Evolutionary conservation across 1,140 invertebrate species (phyloP).

Genomic region (Pachypsylla venusta): DNA sequence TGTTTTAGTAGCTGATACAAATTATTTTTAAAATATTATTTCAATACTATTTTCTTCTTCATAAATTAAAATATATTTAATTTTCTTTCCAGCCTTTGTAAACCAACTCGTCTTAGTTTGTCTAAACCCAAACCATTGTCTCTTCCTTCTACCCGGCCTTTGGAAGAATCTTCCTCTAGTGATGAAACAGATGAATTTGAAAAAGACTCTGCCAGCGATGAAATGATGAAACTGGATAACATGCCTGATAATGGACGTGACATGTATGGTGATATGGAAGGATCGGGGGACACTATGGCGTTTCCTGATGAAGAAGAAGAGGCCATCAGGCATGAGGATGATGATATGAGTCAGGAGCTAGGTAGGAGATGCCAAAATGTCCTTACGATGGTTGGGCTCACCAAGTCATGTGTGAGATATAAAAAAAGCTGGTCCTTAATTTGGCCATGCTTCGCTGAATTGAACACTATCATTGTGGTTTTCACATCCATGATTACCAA

Average conservation of each 20-base stretch:
- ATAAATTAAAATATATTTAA: too few relatives aligned
- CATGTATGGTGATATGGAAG: not conserved
- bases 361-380: too few relatives aligned
- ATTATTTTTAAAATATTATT: too few relatives aligned
- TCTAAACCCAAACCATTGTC: not conserved
- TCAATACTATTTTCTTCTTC: too few relatives aligned
- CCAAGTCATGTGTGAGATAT: too few relatives aligned
- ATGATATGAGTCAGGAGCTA: not conserved
- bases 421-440: too few relatives aligned
- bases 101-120: not conserved
- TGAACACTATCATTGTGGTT: too few relatives aligned
- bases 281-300: conserved; percentile 1
- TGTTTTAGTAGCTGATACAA: too few relatives aligned
- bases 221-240: not conserved
- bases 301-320: not conserved
- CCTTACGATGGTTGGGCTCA: too few relatives aligned
- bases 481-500: too few relatives aligned
- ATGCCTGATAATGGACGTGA: not conserved
- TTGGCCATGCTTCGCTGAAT: too few relatives aligned
- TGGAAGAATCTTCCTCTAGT: conserved; percentile 1
- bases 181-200: not conserved
- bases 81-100: not conserved
- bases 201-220: not conserved
- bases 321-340: not conserved
- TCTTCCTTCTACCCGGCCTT: not conserved